These are phyloP conservation scores for Mareca strepera DNA, from an alignment of 2,797 vertebrate species.

Conservation along the genomic window DNA sequence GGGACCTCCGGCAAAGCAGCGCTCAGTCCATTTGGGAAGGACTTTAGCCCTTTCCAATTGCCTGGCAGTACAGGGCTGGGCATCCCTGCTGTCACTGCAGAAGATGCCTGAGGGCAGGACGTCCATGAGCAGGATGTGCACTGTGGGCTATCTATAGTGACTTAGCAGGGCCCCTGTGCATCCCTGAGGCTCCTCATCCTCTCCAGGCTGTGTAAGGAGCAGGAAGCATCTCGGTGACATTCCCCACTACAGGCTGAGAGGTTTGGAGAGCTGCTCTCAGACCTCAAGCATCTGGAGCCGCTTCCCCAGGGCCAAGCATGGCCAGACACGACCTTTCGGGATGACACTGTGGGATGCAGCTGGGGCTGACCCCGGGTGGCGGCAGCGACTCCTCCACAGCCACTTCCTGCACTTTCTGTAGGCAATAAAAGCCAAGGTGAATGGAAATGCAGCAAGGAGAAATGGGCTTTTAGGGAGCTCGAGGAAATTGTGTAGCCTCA, in stretches of 20 bases:
- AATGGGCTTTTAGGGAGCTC: background rate
- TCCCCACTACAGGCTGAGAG: background rate
- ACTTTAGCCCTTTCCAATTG: background rate
- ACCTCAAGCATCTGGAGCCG: background rate
- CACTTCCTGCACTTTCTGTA: background rate
- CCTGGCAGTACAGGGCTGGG: background rate
- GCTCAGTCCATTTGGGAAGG: accelerated
- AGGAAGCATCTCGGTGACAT: background rate
- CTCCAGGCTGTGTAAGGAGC: background rate
- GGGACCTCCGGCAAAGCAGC: background rate
- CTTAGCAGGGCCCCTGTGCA: accelerated
- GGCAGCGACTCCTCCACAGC: background rate
- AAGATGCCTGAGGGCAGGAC: background rate
- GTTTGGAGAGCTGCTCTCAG: background rate
- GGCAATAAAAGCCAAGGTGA: background rate
- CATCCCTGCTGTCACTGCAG: background rate
- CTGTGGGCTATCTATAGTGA: accelerated
- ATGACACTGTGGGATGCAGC: accelerated
- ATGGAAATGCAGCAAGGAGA: background rate
- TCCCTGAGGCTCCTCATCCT: background rate
- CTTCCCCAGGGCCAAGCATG: accelerated
- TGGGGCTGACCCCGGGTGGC: accelerated
- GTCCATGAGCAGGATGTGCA: background rate
- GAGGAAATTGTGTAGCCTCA: background rate
- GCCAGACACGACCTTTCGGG: background rate